Conservation (phyloP, 2,113 vertebrate species). For the Ursus arctos region DNA sequence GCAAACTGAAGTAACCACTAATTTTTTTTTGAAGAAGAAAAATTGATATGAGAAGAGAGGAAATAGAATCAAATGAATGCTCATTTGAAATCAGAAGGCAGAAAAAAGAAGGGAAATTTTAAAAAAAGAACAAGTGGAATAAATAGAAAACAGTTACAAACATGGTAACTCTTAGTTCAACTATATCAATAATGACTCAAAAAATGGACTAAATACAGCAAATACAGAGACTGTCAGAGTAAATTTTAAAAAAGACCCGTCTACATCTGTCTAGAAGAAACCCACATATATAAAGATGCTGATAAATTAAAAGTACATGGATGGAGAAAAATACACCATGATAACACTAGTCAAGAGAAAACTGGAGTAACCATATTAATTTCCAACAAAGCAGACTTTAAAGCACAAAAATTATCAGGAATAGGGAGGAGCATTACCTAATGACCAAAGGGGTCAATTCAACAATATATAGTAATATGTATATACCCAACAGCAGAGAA, state of each 20-base stretch:
- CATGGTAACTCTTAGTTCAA: neutral
- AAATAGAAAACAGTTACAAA: neutral
- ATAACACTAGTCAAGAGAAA: neutral
- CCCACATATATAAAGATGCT: neutral
- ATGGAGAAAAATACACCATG: neutral
- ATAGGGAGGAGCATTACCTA: neutral
- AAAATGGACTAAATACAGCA: neutral
- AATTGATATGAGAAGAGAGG: neutral
- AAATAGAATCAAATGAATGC: neutral
- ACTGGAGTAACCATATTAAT: neutral
- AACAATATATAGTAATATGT: neutral
- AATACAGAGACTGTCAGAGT: neutral
- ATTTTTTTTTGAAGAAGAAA: neutral
- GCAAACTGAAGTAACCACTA: neutral
- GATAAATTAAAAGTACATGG: neutral
- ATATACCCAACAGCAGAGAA: neutral
- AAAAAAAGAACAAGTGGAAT: neutral
- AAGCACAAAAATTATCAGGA: neutral
- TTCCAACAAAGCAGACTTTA: neutral
- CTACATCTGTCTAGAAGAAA: neutral
- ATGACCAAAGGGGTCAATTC: neutral
- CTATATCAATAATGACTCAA: neutral
- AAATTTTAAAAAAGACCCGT: neutral
- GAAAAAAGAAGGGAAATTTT: neutral
- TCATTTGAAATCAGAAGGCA: neutral